Percentiles rank a stretch among this genome's conserved stretches.
phyloP scores from a whole-genome alignment of 2,797 vertebrate genomes.

The Acrossocheilus wenchowensis region DNA sequence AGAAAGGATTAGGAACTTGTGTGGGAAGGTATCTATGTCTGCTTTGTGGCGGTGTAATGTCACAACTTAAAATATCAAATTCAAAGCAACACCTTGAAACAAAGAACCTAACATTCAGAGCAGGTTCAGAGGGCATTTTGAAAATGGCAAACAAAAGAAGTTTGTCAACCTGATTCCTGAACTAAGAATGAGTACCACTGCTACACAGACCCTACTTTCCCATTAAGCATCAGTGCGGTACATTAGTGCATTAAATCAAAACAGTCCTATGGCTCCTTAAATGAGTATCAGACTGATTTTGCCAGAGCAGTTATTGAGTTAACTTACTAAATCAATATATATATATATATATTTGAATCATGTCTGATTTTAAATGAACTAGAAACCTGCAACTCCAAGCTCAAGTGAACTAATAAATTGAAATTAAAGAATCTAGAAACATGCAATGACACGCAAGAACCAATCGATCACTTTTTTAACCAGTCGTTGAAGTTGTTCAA shows the following conservation, averaged over 20 bases:
- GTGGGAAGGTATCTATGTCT: conserved; percentile 16
- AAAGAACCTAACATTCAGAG: not conserved
- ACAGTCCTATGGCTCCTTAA: not conserved
- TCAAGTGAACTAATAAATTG: not conserved
- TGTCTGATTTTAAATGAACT: not conserved
- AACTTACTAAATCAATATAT: not conserved
- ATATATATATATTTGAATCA: not conserved
- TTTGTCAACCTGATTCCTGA: conserved; percentile 19
- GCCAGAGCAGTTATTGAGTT: not conserved
- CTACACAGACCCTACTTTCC: not conserved
- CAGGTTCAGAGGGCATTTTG: conserved; percentile 6
- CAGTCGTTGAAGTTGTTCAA: not conserved
- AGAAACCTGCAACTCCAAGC: not conserved
- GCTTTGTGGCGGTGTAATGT: conserved; percentile 11
- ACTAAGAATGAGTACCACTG: not conserved
- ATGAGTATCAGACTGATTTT: not conserved
- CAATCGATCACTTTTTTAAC: not conserved
- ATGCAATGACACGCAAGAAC: not conserved
- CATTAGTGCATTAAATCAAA: not conserved
- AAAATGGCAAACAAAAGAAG: not conserved
- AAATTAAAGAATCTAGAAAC: not conserved
- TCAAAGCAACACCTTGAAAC: conserved; percentile 33
- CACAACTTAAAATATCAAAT: conserved; percentile 22
- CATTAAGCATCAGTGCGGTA: not conserved
- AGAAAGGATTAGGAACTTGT: conserved; percentile 3